A percentile compares a stretch with the other conserved stretches of the same genome.
These are phyloP conservation scores for Parnassius orleans DNA, from an alignment of 2,888 invertebrate species.

Conservation along the genomic window DNA sequence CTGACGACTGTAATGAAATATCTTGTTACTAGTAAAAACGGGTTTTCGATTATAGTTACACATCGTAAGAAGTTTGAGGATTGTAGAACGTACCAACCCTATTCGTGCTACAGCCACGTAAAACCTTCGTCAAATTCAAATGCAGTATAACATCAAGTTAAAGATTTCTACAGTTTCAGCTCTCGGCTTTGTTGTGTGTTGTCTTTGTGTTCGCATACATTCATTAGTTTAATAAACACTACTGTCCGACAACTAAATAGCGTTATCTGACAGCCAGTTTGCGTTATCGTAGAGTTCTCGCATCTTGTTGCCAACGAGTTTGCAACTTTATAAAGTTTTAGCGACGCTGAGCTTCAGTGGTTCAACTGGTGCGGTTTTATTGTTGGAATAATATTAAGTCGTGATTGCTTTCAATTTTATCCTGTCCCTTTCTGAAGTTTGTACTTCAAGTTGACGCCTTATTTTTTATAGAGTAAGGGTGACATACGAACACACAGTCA, in stretches of 20 bases:
- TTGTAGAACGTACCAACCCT: too few relatives aligned
- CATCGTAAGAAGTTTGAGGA: too few relatives aligned
- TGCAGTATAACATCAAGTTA: not conserved
- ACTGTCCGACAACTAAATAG: conserved; percentile 26
- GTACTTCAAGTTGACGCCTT: not conserved
- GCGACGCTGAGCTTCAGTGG: conserved; percentile 10
- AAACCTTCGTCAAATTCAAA: too few relatives aligned
- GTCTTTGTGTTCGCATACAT: conserved; percentile 18
- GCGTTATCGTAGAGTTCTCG: conserved; percentile 29
- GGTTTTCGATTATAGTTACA: too few relatives aligned
- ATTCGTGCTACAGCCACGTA: too few relatives aligned
- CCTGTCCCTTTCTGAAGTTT: not conserved
- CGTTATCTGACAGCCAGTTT: conserved; percentile 32
- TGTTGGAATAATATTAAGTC: conserved; percentile 15
- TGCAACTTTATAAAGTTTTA: conserved; percentile 13
- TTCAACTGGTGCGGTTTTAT: conserved; percentile 10
- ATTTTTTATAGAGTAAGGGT: too few relatives aligned
- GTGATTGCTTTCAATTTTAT: conserved; percentile 6
- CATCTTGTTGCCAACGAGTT: conserved; percentile 21
- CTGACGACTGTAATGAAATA: too few relatives aligned
- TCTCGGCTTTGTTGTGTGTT: conserved; percentile 2
- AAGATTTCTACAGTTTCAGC: not conserved
- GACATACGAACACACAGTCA: too few relatives aligned
- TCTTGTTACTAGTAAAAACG: too few relatives aligned
- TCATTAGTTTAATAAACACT: conserved; percentile 28